Base-by-base conservation (phyloP, 2,888 invertebrate species). In the Amblyjoppa fuscipennis region DNA sequence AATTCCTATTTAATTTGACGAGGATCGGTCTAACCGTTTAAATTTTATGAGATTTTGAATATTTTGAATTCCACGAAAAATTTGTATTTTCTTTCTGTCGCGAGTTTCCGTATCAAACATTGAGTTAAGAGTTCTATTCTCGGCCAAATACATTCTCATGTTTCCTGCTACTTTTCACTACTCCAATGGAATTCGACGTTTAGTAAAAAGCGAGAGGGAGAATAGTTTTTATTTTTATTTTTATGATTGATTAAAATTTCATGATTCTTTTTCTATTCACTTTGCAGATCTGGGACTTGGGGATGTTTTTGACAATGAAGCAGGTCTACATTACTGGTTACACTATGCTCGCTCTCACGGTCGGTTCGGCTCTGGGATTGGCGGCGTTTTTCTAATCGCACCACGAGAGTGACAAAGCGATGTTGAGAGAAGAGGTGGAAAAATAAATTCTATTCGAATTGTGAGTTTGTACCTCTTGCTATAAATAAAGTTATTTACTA, bases 111-210 rank as follows among this genome's bases (percentile, higher is more conserved):
- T 38, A 9, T 6, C 38, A 38, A 38, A 38, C 1, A 38, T 9
- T 38, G 38, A 38, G 9, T 38, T 38, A 34, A 34, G 34, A 34
- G 38, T 38, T 38, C 38, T 38, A 38, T 7, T 38, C 38, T 38
- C 6, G 6, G 9, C 13, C 45, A 13, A 45, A 45, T 96, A 96
- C 84, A 87, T 96, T 11, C 92, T 98, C 38, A 97, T 98, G 3
- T 96, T 97, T 90, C 98, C 98, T 0, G 95, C 97, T 9, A 96
- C 96, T 6, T 99, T 97, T 93, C 99, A 99, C 93, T 96, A 96
- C 81, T 96, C 96, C 86, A 99, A 98, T 93, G 99, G 99, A 86
- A 95, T 99, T 81, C 96, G 99, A 85, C 99, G 99, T 95, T 95
- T 99, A 94, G 96, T 97, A 51, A 51, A 16, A 20, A 41, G 7